Conservation (phyloP, 2,797 vertebrate species). For the Champsocephalus esox region DNA sequence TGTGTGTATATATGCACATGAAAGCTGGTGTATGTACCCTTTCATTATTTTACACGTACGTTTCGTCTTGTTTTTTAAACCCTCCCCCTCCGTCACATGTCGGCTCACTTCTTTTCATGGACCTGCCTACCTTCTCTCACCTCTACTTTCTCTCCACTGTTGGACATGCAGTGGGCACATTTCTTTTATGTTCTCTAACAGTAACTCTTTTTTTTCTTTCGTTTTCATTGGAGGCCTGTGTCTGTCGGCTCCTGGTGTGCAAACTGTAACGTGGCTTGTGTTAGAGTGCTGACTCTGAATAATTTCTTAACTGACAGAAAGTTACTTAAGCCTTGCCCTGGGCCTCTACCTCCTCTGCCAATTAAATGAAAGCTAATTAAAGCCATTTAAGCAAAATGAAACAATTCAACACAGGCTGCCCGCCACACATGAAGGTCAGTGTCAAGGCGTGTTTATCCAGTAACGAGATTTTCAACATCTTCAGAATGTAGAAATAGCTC, state of each 20-base stretch:
- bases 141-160: background rate
- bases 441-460: constrained; percentile 48
- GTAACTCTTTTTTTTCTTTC: background rate
- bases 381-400: constrained; percentile 80
- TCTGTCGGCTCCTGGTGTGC: constrained; percentile 34
- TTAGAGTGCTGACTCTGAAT: constrained; percentile 45
- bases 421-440: constrained; percentile 62
- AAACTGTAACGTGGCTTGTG: constrained; percentile 46
- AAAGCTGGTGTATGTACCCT: background rate
- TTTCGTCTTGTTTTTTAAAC: constrained; percentile 32
- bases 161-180: background rate
- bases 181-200: constrained; percentile 6
- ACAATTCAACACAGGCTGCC: constrained; percentile 70
- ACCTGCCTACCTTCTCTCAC: constrained; percentile 34
- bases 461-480: background rate
- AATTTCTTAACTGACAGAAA: constrained; percentile 65
- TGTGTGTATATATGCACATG: background rate
- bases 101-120: constrained; percentile 29
- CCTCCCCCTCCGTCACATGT: constrained; percentile 46
- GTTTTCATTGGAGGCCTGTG: constrained; percentile 22
- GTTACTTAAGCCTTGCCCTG: constrained; percentile 64
- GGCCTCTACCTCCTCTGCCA: constrained; percentile 67
- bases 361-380: constrained; percentile 83
- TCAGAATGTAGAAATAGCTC: background rate
- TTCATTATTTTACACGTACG: constrained; percentile 38